phyloP scores from a whole-genome alignment of 1,140 invertebrate genomes.

The Drosophila pandora region DNA sequence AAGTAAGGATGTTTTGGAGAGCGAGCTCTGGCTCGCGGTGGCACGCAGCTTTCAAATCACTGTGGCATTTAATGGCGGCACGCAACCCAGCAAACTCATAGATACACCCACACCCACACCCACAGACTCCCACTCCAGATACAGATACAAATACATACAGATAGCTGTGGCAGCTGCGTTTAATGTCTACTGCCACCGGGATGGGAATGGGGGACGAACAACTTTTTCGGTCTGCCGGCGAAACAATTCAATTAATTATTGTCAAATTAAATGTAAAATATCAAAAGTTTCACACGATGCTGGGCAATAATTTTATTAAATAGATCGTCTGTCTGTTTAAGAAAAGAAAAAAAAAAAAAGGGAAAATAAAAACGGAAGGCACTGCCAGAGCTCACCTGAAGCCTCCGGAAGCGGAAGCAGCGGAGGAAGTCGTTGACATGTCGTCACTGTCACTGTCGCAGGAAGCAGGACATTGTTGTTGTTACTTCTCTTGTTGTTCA shows the following conservation, averaged over 20 bases:
- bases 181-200: conserved; percentile 7
- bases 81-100: conserved; percentile 22
- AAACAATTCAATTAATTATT: conserved; percentile 68
- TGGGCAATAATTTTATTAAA: conserved; percentile 54
- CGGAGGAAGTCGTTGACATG: conserved; percentile 63
- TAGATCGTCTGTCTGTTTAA: neutral
- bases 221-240: conserved; percentile 25
- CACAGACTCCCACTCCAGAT: neutral
- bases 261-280: conserved; percentile 71
- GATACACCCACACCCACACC: conserved; percentile 5
- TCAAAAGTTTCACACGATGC: conserved; percentile 55
- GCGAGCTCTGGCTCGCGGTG: conserved; percentile 3
- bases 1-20: too few species aligned
- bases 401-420: conserved; percentile 46
- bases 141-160: neutral
- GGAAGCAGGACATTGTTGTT: conserved; percentile 5
- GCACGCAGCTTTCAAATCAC: conserved; percentile 51
- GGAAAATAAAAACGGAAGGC: too few species aligned
- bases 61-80: conserved; percentile 47
- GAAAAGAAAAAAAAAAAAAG: too few species aligned
- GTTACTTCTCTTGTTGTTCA: neutral
- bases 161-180: conserved; percentile 10
- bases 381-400: conserved; percentile 10
- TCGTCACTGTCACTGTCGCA: conserved; percentile 56
- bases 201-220: neutral